Conservation (phyloP, 2,888 invertebrate genomes). For the Lordiphosa fenestrarum region DNA sequence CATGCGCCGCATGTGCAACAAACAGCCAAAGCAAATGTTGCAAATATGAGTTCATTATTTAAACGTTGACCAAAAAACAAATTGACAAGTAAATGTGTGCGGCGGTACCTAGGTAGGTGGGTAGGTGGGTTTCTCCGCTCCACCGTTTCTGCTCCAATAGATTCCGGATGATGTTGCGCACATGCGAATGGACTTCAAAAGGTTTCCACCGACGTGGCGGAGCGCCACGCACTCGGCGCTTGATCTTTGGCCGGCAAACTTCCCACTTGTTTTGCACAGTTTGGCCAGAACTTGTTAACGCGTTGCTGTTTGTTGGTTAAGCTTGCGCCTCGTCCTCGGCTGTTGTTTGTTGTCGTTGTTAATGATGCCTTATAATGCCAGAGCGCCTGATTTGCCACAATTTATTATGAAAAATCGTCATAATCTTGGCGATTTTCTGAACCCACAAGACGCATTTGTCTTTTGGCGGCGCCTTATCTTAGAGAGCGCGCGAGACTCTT, state of each 20-base stretch:
- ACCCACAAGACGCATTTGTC: constrained; percentile 76
- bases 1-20: constrained; percentile 74
- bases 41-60: constrained; percentile 77
- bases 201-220: constrained; percentile 58
- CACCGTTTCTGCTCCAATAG: constrained; percentile 71
- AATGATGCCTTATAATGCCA: constrained; percentile 77
- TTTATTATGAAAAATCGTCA: constrained; percentile 78
- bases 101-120: constrained; percentile 2
- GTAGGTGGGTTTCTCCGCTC: constrained; percentile 55
- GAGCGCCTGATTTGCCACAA: constrained; percentile 79
- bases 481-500: constrained; percentile 18
- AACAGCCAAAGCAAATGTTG: constrained; percentile 57
- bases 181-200: constrained; percentile 66
- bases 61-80: constrained; percentile 77
- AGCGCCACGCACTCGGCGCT: constrained; percentile 61
- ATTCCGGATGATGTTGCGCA: constrained; percentile 52
- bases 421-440: constrained; percentile 71
- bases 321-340: constrained; percentile 55
- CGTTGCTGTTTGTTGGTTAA: constrained; percentile 41
- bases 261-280: constrained; percentile 65
- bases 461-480: constrained; percentile 70
- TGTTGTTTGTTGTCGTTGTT: constrained; percentile 59
- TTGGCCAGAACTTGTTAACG: constrained; percentile 64
- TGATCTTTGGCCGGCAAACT: constrained; percentile 69
- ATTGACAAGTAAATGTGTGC: constrained; percentile 71